These are phyloP conservation scores for Esox masquinongy DNA, from an alignment of 2,797 vertebrate species.

Conservation along the genomic window DNA sequence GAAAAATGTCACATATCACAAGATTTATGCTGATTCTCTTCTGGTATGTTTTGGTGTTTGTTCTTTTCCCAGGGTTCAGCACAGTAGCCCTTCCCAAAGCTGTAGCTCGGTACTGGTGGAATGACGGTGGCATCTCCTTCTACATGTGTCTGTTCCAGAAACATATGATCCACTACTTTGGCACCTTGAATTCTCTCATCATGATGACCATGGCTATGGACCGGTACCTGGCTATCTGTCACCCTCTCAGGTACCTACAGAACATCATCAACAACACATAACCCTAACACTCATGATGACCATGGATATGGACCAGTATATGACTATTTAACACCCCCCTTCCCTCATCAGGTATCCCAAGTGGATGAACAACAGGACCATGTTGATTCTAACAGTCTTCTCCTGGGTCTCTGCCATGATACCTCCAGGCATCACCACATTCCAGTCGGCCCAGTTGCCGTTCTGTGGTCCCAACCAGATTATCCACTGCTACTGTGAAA, in stretches of 20 bases:
- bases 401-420: conserved; percentile 51
- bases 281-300: conserved; percentile 65
- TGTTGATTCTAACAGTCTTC: conserved; percentile 36
- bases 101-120: too few relatives aligned
- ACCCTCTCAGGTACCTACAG: conserved; percentile 55
- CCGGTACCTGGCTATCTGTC: conserved; percentile 61
- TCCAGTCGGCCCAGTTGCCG: conserved; percentile 45
- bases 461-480: conserved; percentile 70
- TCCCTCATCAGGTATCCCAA: conserved; percentile 39
- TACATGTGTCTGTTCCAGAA: conserved; percentile 70
- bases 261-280: not conserved
- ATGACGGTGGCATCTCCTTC: too few relatives aligned
- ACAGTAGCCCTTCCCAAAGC: conserved; percentile 58
- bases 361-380: conserved; percentile 47
- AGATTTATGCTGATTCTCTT: conserved; percentile 4
- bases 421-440: conserved; percentile 22
- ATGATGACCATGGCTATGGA: conserved; percentile 69
- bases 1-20: not conserved
- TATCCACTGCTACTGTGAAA: conserved; percentile 68
- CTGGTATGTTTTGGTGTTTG: not conserved
- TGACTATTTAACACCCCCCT: conserved; percentile 46
- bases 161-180: conserved; percentile 70
- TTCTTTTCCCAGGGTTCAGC: conserved; percentile 46
- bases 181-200: conserved; percentile 68
- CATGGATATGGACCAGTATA: conserved; percentile 66